These are phyloP conservation scores for Magallana ariakensis DNA, from an alignment of 1,140 invertebrate species.

Conservation along the genomic window DNA sequence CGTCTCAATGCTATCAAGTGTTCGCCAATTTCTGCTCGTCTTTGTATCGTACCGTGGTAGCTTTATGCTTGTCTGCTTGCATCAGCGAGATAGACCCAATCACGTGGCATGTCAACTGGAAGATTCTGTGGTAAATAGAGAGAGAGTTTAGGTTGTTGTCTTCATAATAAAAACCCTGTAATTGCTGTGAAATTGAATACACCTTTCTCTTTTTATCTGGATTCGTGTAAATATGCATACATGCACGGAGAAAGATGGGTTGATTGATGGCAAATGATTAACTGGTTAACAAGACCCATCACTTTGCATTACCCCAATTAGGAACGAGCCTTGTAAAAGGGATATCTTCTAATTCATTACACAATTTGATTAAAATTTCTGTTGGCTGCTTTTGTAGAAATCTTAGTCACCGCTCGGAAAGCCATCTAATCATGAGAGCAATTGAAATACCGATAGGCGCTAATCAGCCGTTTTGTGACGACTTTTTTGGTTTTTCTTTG, in stretches of 20 bases:
- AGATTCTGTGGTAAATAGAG: background rate
- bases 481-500: slow-evolving; percentile 27
- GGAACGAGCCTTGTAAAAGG: background rate
- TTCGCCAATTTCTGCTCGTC: slow-evolving; percentile 36
- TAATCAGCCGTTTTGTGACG: slow-evolving; percentile 5
- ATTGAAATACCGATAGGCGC: slow-evolving; percentile 24
- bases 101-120: background rate
- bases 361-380: slow-evolving; percentile 9
- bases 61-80: slow-evolving; percentile 33
- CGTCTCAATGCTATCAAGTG: slow-evolving; percentile 53
- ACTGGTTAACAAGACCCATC: slow-evolving; percentile 20
- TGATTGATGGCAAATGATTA: slow-evolving; percentile 15
- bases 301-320: slow-evolving; percentile 23
- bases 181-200: slow-evolving; percentile 24
- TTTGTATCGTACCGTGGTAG: slow-evolving; percentile 31
- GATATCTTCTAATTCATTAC: slow-evolving; percentile 41
- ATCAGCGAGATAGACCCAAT: slow-evolving; percentile 5
- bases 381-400: background rate
- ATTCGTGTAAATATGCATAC: too few relatives aligned
- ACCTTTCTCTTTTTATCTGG: background rate
- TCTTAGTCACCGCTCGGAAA: slow-evolving; percentile 18
- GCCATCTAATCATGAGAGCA: slow-evolving; percentile 1
- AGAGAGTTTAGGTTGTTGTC: background rate
- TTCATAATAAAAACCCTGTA: background rate
- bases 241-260: background rate